Evolutionary conservation across 1,140 invertebrate species (phyloP).

Genomic region (Cherax destructor): DNA sequence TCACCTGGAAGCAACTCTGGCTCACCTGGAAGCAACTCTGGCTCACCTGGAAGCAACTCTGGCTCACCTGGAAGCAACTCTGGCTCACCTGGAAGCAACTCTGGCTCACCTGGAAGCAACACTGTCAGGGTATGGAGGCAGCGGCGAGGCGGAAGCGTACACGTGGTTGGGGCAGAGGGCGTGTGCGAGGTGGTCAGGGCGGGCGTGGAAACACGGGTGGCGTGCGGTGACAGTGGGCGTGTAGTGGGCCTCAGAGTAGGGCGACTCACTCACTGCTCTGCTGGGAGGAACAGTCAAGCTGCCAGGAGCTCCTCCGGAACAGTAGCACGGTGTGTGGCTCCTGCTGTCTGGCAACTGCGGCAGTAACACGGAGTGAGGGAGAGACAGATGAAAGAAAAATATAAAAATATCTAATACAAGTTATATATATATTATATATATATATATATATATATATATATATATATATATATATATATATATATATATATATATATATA

Average conservation of each 20-base stretch:
- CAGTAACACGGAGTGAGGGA: background rate
- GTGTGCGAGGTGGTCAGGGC: conserved; percentile 28
- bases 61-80: conserved; percentile 21
- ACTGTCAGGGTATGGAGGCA: conserved; percentile 31
- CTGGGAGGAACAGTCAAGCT: background rate
- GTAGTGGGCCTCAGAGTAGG: conserved; percentile 57
- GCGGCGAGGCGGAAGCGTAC: conserved; percentile 52
- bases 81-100: conserved; percentile 27
- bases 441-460: too few species aligned
- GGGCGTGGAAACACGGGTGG: conserved; percentile 36
- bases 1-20: conserved; percentile 21
- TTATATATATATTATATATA: too few species aligned
- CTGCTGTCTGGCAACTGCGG: background rate
- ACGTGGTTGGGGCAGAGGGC: conserved; percentile 38
- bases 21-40: conserved; percentile 21
- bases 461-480: conserved; percentile 25
- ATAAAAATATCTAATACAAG: too few species aligned
- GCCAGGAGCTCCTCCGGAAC: background rate
- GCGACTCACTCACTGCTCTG: conserved; percentile 20
- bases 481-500: conserved; percentile 26
- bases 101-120: conserved; percentile 21
- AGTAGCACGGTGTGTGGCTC: conserved; percentile 15
- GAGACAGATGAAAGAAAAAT: background rate
- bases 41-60: conserved; percentile 21
- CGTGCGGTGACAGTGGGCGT: conserved; percentile 52